These are phyloP conservation scores for Ploceus nigricollis DNA, from an alignment of 2,113 vertebrate genomes.

Conservation along the genomic window DNA sequence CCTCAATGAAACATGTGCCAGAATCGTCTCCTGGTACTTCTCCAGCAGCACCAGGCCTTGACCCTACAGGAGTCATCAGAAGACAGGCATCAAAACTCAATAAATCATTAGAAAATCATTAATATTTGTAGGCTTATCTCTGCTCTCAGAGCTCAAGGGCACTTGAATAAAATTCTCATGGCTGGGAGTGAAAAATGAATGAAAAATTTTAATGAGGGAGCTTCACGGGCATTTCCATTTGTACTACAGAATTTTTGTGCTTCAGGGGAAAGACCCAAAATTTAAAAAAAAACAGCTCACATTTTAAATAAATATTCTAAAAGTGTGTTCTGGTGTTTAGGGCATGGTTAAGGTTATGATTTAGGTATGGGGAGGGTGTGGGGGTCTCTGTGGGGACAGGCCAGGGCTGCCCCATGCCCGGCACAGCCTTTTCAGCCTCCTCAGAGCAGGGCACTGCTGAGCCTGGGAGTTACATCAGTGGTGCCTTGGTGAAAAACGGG, in stretches of 20 bases:
- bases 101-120: not conserved
- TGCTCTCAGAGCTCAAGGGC: not conserved
- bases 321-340: not conserved
- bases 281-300: accelerated
- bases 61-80: not conserved
- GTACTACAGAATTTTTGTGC: accelerated
- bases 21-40: not conserved
- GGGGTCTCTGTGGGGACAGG: not conserved
- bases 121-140: not conserved
- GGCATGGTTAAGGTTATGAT: not conserved
- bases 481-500: accelerated
- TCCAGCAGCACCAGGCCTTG: not conserved
- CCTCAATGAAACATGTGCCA: not conserved
- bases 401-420: accelerated
- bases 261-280: not conserved
- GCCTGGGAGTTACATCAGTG: not conserved
- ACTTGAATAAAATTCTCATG: not conserved
- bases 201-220: not conserved
- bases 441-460: not conserved
- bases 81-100: not conserved
- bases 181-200: not conserved
- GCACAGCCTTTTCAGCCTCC: not conserved
- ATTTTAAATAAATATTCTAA: not conserved
- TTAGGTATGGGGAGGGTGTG: too few species aligned
- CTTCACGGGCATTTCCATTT: accelerated